Base-by-base conservation (phyloP, 2,888 invertebrate species). In the Rhimphoctona megacephalus region DNA sequence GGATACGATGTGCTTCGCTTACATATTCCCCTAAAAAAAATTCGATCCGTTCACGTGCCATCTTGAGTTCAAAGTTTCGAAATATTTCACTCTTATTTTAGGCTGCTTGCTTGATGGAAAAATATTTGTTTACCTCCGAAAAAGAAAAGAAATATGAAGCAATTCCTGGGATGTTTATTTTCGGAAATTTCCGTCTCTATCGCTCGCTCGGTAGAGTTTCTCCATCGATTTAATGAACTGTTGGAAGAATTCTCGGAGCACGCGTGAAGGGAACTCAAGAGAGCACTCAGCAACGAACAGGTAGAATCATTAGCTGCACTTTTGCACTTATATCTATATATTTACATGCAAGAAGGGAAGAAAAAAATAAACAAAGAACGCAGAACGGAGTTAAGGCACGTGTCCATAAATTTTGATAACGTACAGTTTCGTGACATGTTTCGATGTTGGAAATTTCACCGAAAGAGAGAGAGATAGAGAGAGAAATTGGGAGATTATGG, bases 401-500 rank as follows among this genome's bases (percentile, higher is more conserved):
- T 52, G 8, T 69, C 19, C 76, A 74, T 81, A 67, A 81, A 81
- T 81, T 81, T 74, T 64, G 81, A 74, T 74, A 81, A 81, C 49
- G 39, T 46, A 33, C 30, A 61, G 57, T 61, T 46, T 54, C 66
- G 43, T 43, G 73, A 67, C 54, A 69, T 69, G 61, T 82, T 76
- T 70, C 22, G 19, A 61, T n/a, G 70, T 61, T 61, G 64, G 39
- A 36, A 49, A 70, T 33, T 77, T 83, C 54, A 19, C n/a, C 17
- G 36, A 46, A 57, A 74, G 67, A 81, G 22, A 74, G 49, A 52
- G n/a, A 61, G 70, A 46, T 36, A 49, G 39, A 73, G 52, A 39
- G 39, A 43, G 19, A 36, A 30, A 64, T 66, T 61, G 30, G n/a
- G 61, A 39, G 61, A 66, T 49, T 52, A 25, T 8, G 43, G 61